phyloP scores from a whole-genome alignment of 1,140 invertebrate genomes.

The Agraylea sexmaculata region DNA sequence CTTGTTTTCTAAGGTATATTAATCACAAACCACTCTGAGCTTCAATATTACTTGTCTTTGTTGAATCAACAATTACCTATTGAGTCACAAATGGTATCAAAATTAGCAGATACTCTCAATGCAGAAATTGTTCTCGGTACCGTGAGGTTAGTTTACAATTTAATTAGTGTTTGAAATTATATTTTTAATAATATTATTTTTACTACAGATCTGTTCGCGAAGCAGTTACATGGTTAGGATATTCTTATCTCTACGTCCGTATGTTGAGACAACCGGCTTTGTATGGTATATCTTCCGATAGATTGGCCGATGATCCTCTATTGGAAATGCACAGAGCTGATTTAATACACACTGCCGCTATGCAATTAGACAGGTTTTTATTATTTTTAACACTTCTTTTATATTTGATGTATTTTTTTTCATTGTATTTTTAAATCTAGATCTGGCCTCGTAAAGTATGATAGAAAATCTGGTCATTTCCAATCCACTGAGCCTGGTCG shows the following conservation, averaged over 20 bases:
- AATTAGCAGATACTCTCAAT: slow-evolving; percentile 93
- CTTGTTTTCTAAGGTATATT: slow-evolving; percentile 55
- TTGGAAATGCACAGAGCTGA: slow-evolving; percentile 87
- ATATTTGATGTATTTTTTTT: background rate
- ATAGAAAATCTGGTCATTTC: slow-evolving; percentile 88
- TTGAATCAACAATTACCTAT: slow-evolving; percentile 94
- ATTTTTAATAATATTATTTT: background rate
- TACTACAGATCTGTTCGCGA: slow-evolving; percentile 16
- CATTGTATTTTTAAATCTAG: slow-evolving; percentile 27
- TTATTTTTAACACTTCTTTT: background rate
- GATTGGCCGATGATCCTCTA: slow-evolving; percentile 65
- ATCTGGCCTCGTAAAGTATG: slow-evolving; percentile 90
- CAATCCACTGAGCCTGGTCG: slow-evolving; percentile 89
- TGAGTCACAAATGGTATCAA: slow-evolving; percentile 72
- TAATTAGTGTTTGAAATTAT: background rate
- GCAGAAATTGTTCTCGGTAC: slow-evolving; percentile 96
- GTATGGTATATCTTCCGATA: slow-evolving; percentile 81
- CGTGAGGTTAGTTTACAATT: slow-evolving; percentile 36
- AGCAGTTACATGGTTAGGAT: slow-evolving; percentile 45
- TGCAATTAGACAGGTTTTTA: slow-evolving; percentile 61
- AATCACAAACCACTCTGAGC: slow-evolving; percentile 96
- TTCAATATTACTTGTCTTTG: slow-evolving; percentile 96
- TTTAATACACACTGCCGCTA: slow-evolving; percentile 90
- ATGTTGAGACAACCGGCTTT: slow-evolving; percentile 76
- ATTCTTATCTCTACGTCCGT: slow-evolving; percentile 93